phyloP scores from a whole-genome alignment of 2,888 invertebrate species.

The Brachyptera risi region DNA sequence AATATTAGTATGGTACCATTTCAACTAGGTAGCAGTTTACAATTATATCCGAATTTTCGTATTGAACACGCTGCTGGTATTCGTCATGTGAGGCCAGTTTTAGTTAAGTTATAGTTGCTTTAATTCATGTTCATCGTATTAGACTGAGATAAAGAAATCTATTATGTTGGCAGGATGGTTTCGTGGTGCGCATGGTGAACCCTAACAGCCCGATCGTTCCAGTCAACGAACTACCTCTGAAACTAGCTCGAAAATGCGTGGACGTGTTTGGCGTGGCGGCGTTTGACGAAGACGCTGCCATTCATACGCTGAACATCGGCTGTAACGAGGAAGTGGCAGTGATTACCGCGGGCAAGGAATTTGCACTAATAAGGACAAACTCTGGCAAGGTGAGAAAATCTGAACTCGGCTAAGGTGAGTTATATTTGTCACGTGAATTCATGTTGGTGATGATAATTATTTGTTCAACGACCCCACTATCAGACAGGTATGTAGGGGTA shows the following conservation, averaged over 20 bases:
- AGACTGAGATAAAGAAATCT: no score
- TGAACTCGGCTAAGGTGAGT: no score
- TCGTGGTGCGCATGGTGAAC: slow-evolving; percentile 71
- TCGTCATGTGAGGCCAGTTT: no score
- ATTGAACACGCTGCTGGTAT: no score
- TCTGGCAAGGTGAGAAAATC: slow-evolving; percentile 66
- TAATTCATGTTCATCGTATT: no score
- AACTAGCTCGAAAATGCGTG: slow-evolving; percentile 73
- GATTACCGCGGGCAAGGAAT: slow-evolving; percentile 85
- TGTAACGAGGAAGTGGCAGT: slow-evolving; percentile 75
- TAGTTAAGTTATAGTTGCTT: slow-evolving; percentile 20
- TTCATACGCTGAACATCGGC: slow-evolving; percentile 48
- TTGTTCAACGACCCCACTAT: no score
- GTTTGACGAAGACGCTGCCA: slow-evolving; percentile 62
- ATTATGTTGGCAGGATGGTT: slow-evolving; percentile 68
- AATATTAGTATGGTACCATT: no score
- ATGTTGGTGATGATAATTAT: no score
- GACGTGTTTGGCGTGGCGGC: slow-evolving; percentile 65
- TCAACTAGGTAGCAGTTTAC: no score
- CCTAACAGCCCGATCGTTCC: slow-evolving; percentile 53
- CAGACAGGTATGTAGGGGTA: no score
- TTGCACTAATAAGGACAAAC: slow-evolving; percentile 76
- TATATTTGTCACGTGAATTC: no score
- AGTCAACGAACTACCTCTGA: slow-evolving; percentile 64
- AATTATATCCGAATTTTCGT: no score